Percentiles rank a stretch among this genome's conserved stretches.
These are phyloP conservation scores for Pygoscelis antarcticus DNA, from an alignment of 2,113 vertebrate species.

Conservation along the genomic window DNA sequence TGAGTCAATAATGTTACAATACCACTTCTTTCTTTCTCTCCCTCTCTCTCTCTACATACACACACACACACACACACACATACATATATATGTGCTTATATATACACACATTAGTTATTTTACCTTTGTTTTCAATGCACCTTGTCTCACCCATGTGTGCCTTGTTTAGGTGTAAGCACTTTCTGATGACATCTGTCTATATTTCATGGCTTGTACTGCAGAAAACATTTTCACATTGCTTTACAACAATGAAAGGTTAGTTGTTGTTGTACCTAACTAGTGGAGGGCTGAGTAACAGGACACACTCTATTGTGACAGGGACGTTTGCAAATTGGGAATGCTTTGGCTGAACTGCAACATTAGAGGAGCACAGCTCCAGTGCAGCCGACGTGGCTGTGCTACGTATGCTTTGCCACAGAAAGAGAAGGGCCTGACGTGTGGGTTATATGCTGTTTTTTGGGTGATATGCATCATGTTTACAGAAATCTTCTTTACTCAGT, in stretches of 20 bases:
- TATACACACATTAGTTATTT: background rate
- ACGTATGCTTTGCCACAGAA: background rate
- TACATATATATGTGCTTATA: background rate
- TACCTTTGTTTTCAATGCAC: background rate
- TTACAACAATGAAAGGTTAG: background rate
- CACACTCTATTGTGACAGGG: background rate
- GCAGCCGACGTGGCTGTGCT: no score
- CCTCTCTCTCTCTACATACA: background rate
- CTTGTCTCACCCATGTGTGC: background rate
- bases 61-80: background rate
- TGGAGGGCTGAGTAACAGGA: background rate
- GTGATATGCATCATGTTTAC: background rate
- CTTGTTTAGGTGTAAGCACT: background rate
- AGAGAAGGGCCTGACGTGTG: background rate
- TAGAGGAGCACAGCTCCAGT: background rate
- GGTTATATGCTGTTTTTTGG: background rate
- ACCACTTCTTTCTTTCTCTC: background rate
- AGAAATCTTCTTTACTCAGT: background rate
- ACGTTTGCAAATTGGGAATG: accelerated
- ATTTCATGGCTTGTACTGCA: background rate
- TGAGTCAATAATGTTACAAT: background rate
- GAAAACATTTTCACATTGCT: background rate
- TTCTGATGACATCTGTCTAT: background rate
- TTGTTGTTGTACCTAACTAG: background rate
- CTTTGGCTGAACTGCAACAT: background rate